Percentiles rank a stretch among this genome's conserved stretches.
phyloP scores from a whole-genome alignment of 1,140 invertebrate genomes.

The Vanessa atalanta region DNA sequence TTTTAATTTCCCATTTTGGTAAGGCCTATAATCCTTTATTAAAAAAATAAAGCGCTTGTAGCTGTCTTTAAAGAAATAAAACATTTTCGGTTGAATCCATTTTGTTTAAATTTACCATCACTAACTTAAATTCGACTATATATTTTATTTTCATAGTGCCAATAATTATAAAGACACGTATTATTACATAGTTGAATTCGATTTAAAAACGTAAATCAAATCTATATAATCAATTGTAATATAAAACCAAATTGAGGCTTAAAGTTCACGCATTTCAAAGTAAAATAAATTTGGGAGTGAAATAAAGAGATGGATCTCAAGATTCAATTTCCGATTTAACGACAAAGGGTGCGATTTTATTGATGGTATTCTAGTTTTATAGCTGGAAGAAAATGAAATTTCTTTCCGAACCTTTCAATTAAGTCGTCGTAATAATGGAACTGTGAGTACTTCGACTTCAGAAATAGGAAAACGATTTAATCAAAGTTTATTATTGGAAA shows the following conservation, averaged over 20 bases:
- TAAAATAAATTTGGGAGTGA: conserved; percentile 25
- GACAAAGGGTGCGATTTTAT: conserved; percentile 18
- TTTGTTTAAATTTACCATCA: too few relatives aligned
- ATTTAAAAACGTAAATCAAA: not conserved
- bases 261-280: conserved; percentile 11
- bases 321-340: conserved; percentile 51
- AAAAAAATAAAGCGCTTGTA: too few relatives aligned
- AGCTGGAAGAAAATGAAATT: conserved; percentile 14
- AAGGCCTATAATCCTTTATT: too few relatives aligned
- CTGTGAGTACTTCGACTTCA: conserved; percentile 3
- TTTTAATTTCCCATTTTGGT: not conserved
- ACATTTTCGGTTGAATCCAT: too few relatives aligned
- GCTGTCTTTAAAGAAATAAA: too few relatives aligned
- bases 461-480: not conserved
- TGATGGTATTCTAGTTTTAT: conserved; percentile 19
- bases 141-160: too few relatives aligned
- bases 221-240: not conserved
- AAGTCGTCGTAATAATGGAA: not conserved
- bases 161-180: too few relatives aligned
- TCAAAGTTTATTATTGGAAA: conserved; percentile 24
- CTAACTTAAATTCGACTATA: too few relatives aligned
- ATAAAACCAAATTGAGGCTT: not conserved
- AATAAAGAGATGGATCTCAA: conserved; percentile 32
- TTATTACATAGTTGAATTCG: not conserved
- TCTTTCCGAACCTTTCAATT: conserved; percentile 18